phyloP scores from a whole-genome alignment of 2,797 vertebrate genomes.

The Leucoraja ocellata region DNA sequence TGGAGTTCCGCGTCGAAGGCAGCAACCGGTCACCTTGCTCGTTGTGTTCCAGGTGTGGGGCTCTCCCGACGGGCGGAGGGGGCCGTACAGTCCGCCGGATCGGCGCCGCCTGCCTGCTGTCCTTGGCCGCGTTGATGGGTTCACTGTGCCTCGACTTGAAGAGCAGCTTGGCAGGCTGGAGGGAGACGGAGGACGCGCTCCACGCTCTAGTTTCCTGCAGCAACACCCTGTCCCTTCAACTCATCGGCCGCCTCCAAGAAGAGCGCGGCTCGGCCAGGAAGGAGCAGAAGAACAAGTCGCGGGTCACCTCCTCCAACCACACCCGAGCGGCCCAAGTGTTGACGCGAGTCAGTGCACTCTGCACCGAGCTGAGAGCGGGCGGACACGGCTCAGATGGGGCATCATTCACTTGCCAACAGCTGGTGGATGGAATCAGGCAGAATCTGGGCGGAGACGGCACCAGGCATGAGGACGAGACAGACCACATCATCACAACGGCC shows the following conservation, averaged over 20 bases:
- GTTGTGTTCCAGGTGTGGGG: neutral
- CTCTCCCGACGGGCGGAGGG: slow-evolving; percentile 44
- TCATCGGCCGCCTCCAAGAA: slow-evolving; percentile 61
- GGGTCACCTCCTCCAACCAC: neutral
- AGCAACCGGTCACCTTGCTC: neutral
- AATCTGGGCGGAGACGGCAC: slow-evolving; percentile 46
- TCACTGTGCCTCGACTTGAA: slow-evolving; percentile 65
- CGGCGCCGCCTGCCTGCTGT: slow-evolving; percentile 62
- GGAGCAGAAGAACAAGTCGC: neutral
- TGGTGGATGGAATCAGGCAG: slow-evolving; percentile 42
- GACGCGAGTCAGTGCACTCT: slow-evolving; percentile 49
- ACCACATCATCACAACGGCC: slow-evolving; percentile 46
- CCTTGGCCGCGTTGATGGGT: slow-evolving; percentile 66
- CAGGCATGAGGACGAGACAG: slow-evolving; percentile 36
- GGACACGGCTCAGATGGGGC: slow-evolving; percentile 48
- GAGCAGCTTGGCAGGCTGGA: slow-evolving; percentile 57
- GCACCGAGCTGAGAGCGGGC: slow-evolving; percentile 45
- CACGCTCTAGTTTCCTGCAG: slow-evolving; percentile 63
- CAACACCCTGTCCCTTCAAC: slow-evolving; percentile 50
- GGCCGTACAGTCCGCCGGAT: slow-evolving; percentile 62
- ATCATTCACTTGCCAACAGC: slow-evolving; percentile 51
- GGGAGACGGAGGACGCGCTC: slow-evolving; percentile 55
- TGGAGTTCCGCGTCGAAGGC: neutral
- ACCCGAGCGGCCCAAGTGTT: neutral
- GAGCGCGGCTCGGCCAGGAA: slow-evolving; percentile 52